Conservation (phyloP, 2,888 invertebrate genomes). For the Sisyra terminalis region DNA sequence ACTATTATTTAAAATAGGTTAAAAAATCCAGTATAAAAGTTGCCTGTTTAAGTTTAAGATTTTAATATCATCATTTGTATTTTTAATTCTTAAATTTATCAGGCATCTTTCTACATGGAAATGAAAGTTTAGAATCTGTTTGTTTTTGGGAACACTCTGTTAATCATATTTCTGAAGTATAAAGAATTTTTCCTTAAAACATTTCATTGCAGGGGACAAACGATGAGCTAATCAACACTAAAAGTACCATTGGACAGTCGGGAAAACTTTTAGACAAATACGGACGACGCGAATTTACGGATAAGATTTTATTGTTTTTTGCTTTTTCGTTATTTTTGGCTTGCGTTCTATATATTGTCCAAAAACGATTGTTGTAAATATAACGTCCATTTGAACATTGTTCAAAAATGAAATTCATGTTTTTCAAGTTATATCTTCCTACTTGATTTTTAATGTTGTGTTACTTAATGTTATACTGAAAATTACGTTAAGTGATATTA, state of each 20-base stretch:
- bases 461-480: no score
- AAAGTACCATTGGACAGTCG: constrained; percentile 75
- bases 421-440: no score
- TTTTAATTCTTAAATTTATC: neutral
- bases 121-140: no score
- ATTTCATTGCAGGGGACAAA: constrained; percentile 43
- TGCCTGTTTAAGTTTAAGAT: neutral
- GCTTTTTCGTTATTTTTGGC: constrained; percentile 79
- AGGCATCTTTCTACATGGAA: neutral
- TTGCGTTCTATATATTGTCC: constrained; percentile 83
- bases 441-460: no score
- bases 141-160: no score
- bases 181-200: constrained; percentile 12
- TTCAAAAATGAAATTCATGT: no score
- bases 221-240: constrained; percentile 71
- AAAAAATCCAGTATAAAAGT: neutral
- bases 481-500: no score
- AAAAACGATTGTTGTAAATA: constrained; percentile 74
- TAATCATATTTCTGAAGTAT: no score
- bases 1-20: no score
- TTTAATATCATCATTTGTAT: constrained; percentile 2
- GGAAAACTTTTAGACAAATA: constrained; percentile 88
- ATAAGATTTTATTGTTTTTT: constrained; percentile 77
- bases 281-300: constrained; percentile 85
- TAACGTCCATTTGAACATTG: no score